A percentile compares a stretch with the other conserved stretches of the same genome.
These are phyloP conservation scores for Xiphorhynchus erythropygius DNA, from an alignment of 2,797 vertebrate species.

Conservation along the genomic window DNA sequence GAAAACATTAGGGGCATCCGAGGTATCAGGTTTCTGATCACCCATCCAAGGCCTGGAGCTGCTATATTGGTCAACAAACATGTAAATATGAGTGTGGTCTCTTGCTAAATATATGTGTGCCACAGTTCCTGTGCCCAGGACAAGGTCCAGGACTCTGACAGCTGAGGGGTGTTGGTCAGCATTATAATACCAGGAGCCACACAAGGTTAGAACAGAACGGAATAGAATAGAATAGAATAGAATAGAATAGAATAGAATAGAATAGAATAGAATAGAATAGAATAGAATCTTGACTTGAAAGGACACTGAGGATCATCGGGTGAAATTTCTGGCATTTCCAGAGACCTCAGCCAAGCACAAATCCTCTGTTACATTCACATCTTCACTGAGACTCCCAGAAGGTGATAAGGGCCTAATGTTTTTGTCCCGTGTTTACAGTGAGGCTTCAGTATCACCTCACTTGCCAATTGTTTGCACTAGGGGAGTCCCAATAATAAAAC, in stretches of 20 bases:
- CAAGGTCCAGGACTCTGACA: not conserved
- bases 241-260: not conserved
- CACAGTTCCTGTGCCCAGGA: not conserved
- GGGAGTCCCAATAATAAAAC: not conserved
- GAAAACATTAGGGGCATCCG: not conserved
- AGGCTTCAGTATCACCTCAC: not conserved
- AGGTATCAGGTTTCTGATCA: not conserved
- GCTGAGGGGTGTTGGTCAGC: not conserved
- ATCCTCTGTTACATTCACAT: not conserved
- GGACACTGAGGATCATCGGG: not conserved
- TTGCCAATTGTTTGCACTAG: not conserved
- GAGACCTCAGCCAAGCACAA: not conserved
- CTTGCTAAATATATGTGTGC: not conserved
- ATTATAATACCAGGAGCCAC: not conserved
- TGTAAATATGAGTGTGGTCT: not conserved
- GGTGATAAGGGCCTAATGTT: not conserved
- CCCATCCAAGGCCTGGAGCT: not conserved
- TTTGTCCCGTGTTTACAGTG: not conserved
- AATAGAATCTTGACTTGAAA: not conserved
- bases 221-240: no score
- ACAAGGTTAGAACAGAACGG: not conserved
- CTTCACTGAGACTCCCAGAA: not conserved
- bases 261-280: not conserved
- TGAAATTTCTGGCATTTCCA: not conserved
- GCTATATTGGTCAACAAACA: not conserved